A percentile compares a stretch with the other conserved stretches of the same genome.
Evolutionary conservation across 1,140 invertebrate species (phyloP).

Genomic region (Lasioglossum albipes): DNA sequence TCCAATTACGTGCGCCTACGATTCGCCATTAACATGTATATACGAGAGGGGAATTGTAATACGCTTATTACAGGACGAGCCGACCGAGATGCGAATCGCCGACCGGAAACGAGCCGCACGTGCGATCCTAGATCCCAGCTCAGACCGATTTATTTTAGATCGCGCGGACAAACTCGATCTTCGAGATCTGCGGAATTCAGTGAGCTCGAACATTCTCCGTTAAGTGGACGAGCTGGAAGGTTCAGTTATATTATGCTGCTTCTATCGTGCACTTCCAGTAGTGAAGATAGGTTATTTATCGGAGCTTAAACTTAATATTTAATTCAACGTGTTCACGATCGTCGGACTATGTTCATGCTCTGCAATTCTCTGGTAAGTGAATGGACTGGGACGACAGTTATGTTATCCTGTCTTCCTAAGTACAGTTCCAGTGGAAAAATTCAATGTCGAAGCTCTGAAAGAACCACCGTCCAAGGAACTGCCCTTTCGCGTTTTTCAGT

Average conservation of each 20-base stretch:
- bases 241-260: background rate
- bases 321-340: no score
- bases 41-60: background rate
- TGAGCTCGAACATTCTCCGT: no score
- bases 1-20: conserved; percentile 40
- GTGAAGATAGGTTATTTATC: no score
- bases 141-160: background rate
- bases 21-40: conserved; percentile 34
- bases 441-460: no score
- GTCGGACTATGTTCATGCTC: no score
- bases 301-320: no score
- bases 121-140: background rate
- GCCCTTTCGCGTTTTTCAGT: background rate
- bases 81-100: background rate
- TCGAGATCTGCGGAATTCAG: no score
- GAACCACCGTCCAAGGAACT: background rate
- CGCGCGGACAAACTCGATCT: background rate
- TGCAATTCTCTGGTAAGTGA: no score
- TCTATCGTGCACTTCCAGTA: no score
- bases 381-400: no score
- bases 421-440: no score
- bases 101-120: background rate
- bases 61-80: conserved; percentile 22
- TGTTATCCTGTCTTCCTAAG: no score
- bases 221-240: background rate